phyloP scores from a whole-genome alignment of 2,797 vertebrate genomes.

The Takifugu rubripes region DNA sequence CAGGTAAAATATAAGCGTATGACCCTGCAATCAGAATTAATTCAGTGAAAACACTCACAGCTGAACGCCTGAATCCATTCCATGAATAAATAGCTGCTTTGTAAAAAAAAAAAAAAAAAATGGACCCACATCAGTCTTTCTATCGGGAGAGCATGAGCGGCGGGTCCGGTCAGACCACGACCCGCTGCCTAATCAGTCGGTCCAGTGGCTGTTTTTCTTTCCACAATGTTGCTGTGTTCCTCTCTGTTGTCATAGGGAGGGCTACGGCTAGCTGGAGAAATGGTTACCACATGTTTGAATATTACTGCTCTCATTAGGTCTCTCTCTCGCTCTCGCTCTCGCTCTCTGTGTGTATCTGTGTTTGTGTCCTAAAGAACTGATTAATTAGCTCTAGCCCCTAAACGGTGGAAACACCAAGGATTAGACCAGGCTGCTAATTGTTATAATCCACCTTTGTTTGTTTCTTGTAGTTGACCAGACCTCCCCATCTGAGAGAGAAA shows the following conservation, averaged over 20 bases:
- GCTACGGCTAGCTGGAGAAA: slow-evolving; percentile 50
- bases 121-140: no score
- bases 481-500: slow-evolving; percentile 11
- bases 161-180: slow-evolving; percentile 29
- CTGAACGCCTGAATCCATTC: not conserved
- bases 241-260: slow-evolving; percentile 63
- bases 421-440: slow-evolving; percentile 56
- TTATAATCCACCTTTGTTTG: slow-evolving; percentile 61
- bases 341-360: no score
- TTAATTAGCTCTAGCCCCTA: slow-evolving; percentile 57
- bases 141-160: slow-evolving; percentile 9
- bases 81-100: not conserved
- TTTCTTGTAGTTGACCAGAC: slow-evolving; percentile 52
- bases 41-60: not conserved
- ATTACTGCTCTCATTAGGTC: slow-evolving; percentile 58
- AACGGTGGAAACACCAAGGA: slow-evolving; percentile 47
- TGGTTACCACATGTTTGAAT: slow-evolving; percentile 69
- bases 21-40: no score
- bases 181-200: slow-evolving; percentile 28
- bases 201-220: slow-evolving; percentile 47
- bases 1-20: no score
- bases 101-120: not conserved
- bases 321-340: not conserved
- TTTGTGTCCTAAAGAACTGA: slow-evolving; percentile 25
- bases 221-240: slow-evolving; percentile 46